Evolutionary conservation across 2,113 vertebrate species (phyloP).

Genomic region (Tachysurus fulvidraco): DNA sequence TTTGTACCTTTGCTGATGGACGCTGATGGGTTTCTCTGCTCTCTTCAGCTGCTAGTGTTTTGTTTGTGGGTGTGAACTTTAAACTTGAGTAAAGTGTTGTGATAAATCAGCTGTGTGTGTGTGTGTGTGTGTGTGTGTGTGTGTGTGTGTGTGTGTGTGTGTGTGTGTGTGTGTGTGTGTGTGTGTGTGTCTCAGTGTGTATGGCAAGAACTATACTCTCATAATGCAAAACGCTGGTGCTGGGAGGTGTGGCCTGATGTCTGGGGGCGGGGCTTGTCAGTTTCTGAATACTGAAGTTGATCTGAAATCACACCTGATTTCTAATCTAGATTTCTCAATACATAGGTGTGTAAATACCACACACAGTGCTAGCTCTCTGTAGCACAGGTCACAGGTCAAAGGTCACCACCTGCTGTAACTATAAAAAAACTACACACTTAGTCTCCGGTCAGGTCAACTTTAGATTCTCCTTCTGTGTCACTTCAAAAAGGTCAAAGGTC

Average conservation of each 20-base stretch:
- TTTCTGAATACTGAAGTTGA: background rate
- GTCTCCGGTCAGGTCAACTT: background rate
- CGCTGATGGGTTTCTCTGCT: too few relatives aligned
- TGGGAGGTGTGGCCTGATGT: background rate
- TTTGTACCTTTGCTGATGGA: background rate
- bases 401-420: slow-evolving; percentile 20
- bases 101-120: background rate
- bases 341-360: background rate
- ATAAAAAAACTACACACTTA: slow-evolving; percentile 24
- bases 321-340: background rate
- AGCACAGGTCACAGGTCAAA: background rate
- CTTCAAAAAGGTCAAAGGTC: slow-evolving; percentile 1
- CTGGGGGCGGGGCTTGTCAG: background rate
- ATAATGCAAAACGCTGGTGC: background rate
- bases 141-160: background rate
- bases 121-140: background rate
- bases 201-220: background rate
- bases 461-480: background rate
- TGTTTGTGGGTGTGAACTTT: too few relatives aligned
- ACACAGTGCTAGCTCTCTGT: background rate
- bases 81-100: too few relatives aligned
- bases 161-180: background rate
- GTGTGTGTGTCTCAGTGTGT: background rate
- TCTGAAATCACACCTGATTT: background rate
- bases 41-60: too few relatives aligned